phyloP scores from a whole-genome alignment of 2,113 vertebrate genomes.

The Cololabis saira region DNA sequence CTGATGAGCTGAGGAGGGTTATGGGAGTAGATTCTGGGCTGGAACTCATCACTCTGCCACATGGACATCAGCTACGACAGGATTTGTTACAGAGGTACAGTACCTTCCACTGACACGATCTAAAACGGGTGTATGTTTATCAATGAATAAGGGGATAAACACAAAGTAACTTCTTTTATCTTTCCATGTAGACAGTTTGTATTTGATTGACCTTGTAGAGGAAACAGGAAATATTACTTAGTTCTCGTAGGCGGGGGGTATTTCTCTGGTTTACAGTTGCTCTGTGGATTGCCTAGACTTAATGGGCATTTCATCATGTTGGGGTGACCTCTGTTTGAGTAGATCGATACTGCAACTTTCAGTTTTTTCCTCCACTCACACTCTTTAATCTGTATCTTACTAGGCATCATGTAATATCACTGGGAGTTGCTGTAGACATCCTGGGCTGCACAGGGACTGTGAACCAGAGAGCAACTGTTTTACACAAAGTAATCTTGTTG shows the following conservation, averaged over 20 bases:
- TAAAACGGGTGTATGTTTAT: neutral
- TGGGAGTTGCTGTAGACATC: conserved; percentile 87
- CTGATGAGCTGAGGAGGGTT: conserved; percentile 77
- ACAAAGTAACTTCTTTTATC: too few species aligned
- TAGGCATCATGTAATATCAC: conserved; percentile 85
- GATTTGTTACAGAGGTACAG: conserved; percentile 91
- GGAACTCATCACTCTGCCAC: conserved; percentile 88
- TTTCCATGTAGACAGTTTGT: too few species aligned
- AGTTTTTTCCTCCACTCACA: neutral
- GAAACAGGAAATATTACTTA: too few species aligned
- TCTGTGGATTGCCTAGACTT: neutral
- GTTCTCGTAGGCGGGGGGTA: too few species aligned
- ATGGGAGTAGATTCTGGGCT: conserved; percentile 89
- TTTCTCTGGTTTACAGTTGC: neutral
- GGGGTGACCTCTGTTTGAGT: too few species aligned
- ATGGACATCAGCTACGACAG: conserved; percentile 85
- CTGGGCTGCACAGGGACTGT: conserved; percentile 87
- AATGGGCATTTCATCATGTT: neutral
- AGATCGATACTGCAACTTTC: neutral
- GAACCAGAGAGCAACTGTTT: conserved; percentile 80
- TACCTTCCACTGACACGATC: conserved; percentile 52
- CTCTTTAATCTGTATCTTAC: neutral
- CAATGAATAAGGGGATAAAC: too few species aligned
- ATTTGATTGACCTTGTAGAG: too few species aligned
- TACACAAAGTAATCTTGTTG: conserved; percentile 85